phyloP scores from a whole-genome alignment of 2,113 vertebrate genomes.

The Spea bombifrons region DNA sequence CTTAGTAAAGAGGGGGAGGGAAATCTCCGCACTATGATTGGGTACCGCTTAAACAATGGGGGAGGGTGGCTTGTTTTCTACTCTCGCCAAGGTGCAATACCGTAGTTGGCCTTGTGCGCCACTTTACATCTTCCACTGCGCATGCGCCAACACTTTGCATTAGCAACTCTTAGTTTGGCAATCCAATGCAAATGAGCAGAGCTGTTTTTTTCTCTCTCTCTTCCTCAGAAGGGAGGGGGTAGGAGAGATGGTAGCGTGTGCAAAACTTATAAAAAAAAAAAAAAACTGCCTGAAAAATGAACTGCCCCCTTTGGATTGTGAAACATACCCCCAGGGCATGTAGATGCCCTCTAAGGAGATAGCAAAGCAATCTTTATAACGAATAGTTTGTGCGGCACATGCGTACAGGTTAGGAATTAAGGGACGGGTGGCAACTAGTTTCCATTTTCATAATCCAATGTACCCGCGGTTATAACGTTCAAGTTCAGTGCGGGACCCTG shows the following conservation, averaged over 20 bases:
- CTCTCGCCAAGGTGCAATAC: slow-evolving; percentile 20
- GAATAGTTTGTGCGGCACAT: no score
- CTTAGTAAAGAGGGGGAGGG: slow-evolving; percentile 11
- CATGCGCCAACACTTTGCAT: slow-evolving; percentile 23
- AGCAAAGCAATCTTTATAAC: not conserved
- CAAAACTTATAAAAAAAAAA: slow-evolving; percentile 28
- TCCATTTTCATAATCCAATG: no score
- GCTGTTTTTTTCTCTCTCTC: not conserved
- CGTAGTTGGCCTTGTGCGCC: not conserved
- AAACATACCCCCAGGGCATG: slow-evolving; percentile 42
- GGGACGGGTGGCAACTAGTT: no score
- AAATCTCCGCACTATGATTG: not conserved
- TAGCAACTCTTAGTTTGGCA: slow-evolving; percentile 33
- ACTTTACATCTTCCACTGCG: not conserved
- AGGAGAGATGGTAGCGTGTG: slow-evolving; percentile 36
- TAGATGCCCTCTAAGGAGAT: slow-evolving; percentile 24
- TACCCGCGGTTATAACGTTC: no score
- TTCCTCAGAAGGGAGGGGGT: slow-evolving; percentile 1
- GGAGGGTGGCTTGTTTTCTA: slow-evolving; percentile 37
- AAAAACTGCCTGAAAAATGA: not conserved
- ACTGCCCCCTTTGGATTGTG: slow-evolving; percentile 25
- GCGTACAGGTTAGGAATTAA: no score
- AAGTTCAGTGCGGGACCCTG: no score
- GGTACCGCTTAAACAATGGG: slow-evolving; percentile 34
- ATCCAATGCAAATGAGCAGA: slow-evolving; percentile 42